phyloP scores from a whole-genome alignment of 1,140 invertebrate species.

The Penaeus vannamei region DNA sequence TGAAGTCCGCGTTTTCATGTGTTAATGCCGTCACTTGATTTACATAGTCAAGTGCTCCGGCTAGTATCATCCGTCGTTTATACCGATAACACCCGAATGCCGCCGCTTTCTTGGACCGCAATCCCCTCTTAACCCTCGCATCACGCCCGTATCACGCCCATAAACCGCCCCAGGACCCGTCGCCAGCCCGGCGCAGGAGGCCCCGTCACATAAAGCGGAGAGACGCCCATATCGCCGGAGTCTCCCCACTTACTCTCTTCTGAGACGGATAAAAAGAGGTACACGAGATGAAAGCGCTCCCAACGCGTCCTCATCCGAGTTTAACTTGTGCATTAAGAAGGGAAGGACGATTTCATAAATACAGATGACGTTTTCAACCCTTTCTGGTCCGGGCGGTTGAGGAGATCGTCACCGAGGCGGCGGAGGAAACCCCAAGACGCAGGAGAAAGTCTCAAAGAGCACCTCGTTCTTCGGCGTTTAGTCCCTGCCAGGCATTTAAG shows the following conservation, averaged over 20 bases:
- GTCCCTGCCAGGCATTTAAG: too few species aligned
- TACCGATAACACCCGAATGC: constrained; percentile 16
- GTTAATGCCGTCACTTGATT: constrained; percentile 65
- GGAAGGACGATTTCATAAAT: constrained; percentile 61
- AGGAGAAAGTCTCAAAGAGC: too few species aligned
- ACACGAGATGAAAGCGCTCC: constrained; percentile 59
- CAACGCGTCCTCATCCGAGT: constrained; percentile 53
- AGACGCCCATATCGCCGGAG: constrained; percentile 48
- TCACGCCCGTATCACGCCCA: not conserved
- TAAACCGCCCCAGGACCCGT: not conserved
- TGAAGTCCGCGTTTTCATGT: constrained; percentile 65
- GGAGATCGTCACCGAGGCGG: too few species aligned
- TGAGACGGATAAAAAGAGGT: constrained; percentile 64
- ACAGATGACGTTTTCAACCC: constrained; percentile 53
- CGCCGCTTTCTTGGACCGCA: not conserved
- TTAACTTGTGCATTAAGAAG: constrained; percentile 65
- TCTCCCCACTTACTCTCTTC: constrained; percentile 63
- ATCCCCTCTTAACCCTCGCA: not conserved
- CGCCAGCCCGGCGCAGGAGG: not conserved
- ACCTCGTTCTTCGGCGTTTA: too few species aligned
- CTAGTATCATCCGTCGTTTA: constrained; percentile 62
- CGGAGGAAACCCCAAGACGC: too few species aligned
- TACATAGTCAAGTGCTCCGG: constrained; percentile 62
- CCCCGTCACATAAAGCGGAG: constrained; percentile 46
- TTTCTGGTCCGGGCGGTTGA: too few species aligned